These are phyloP conservation scores for Prosapia bicincta DNA, from an alignment of 2,888 invertebrate species.

Conservation along the genomic window DNA sequence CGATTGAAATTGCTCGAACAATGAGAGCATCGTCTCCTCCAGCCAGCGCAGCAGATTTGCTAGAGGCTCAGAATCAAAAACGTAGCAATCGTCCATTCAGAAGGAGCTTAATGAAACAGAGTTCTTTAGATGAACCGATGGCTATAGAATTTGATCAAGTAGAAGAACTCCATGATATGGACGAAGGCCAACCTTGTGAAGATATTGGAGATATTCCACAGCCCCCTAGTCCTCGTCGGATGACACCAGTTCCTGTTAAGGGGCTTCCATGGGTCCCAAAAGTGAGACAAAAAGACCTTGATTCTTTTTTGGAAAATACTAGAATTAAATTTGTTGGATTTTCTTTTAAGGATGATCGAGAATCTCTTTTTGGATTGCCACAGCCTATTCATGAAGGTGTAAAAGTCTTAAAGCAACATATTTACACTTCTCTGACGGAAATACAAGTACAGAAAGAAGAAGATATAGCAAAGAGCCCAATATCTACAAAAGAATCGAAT, in stretches of 20 bases:
- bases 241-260: constrained; percentile 46
- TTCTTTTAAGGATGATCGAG: constrained; percentile 74
- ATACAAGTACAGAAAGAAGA: constrained; percentile 88
- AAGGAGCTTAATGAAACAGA: constrained; percentile 85
- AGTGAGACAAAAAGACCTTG: constrained; percentile 90
- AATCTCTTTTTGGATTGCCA: constrained; percentile 91
- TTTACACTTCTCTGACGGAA: constrained; percentile 92
- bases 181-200: constrained; percentile 48
- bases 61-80: constrained; percentile 68
- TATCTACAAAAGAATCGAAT: constrained; percentile 78
- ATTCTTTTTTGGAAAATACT: constrained; percentile 86
- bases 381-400: constrained; percentile 97
- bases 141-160: constrained; percentile 46
- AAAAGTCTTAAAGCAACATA: constrained; percentile 82
- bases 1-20: constrained; percentile 85
- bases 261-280: constrained; percentile 94
- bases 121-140: constrained; percentile 75
- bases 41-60: constrained; percentile 82
- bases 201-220: constrained; percentile 46
- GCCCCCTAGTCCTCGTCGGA: constrained; percentile 53
- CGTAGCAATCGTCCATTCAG: constrained; percentile 68
- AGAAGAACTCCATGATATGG: constrained; percentile 52
- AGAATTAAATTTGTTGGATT: constrained; percentile 96
- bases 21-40: constrained; percentile 97
- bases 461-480: constrained; percentile 85